Evolutionary conservation across 2,888 invertebrate species (phyloP).

Genomic region (Acrocyrtus sp.): DNA sequence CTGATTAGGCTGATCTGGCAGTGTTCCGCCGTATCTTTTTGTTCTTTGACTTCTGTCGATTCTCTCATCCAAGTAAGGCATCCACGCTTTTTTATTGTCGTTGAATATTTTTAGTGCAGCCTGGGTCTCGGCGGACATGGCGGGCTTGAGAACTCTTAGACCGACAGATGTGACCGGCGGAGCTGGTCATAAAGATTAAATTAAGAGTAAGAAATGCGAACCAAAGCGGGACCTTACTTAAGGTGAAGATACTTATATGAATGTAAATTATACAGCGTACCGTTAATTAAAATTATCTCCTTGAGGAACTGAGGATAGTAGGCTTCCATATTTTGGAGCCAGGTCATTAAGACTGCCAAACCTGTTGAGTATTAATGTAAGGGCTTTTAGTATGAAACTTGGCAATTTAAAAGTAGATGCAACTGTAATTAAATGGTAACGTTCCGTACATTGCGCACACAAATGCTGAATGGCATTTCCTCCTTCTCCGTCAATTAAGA

Average conservation of each 20-base stretch:
- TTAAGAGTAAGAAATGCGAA: no score
- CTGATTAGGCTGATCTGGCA: no score
- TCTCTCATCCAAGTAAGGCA: slow-evolving; percentile 12
- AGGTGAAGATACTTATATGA: no score
- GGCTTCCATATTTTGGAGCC: no score
- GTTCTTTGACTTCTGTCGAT: slow-evolving; percentile 19
- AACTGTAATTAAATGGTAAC: no score
- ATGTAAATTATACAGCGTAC: no score
- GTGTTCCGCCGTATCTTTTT: no score
- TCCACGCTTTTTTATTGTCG: slow-evolving; percentile 9
- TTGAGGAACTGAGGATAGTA: slow-evolving; percentile 3
- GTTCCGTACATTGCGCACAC: slow-evolving; percentile 13
- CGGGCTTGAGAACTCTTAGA: slow-evolving; percentile 7
- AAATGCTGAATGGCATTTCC: slow-evolving; percentile 5
- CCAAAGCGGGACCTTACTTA: no score
- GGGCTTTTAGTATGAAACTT: no score
- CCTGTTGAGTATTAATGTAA: no score
- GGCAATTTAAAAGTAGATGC: no score
- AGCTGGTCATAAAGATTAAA: slow-evolving; percentile 8
- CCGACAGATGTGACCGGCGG: slow-evolving; percentile 12
- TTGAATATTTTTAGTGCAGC: slow-evolving; percentile 8
- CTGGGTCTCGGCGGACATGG: slow-evolving; percentile 16
- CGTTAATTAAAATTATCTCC: slow-evolving; percentile 3
- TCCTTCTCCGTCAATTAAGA: slow-evolving; percentile 10
- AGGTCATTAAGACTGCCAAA: no score